Evolutionary conservation across 2,888 invertebrate genomes (phyloP), one percentile per base, ranked within the genome.

Genomic region (Apocheima hispidaria): DNA sequence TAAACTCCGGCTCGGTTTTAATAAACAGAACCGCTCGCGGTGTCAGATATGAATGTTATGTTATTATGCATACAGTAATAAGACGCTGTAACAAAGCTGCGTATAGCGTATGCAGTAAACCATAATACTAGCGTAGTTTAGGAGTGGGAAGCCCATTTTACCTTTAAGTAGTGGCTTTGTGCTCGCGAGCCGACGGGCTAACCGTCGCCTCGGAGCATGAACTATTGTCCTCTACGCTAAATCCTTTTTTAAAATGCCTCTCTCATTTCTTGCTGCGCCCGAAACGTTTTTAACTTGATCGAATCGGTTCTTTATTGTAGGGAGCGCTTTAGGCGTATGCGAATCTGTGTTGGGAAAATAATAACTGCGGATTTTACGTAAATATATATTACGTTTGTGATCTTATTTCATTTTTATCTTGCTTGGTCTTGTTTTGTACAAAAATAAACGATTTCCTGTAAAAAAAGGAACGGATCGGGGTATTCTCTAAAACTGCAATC

Each of bases 111-210:
- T 80, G 76, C 78, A 78, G 74, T 84, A 81, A 81, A 84, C 81
- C 80, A 83, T 84, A 83, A 86, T 84, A 79, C 77, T 78, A 81
- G 71, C 75, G 75, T 77, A 81, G 84, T 83, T 86, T 84, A 84
- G 78, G 66, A 82, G 80, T 76, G 83, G 83, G 84, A 86, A 87
- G 82, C 85, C 87, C 86, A 86, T 87, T 62, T 90, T 86, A 84
- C 86, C 86, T 87, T 81, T 78, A n/a, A 84, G 82, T 84, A 88
- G 87, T 87, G 87, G 85, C 88, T 88, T 89, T 88, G 86, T 86
- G 79, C 71, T 75, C 74, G 72, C 72, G 83, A 81, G 72, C 84
- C 83, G 82, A 71, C 79, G 83, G 88, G 88, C 88, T 88, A 89
- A 89, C 86, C 85, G 81, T 75, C 74, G 79, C 79, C 75, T 78